These are phyloP conservation scores for Lycodopsis pacificus DNA, from an alignment of 2,797 vertebrate genomes.

Conservation along the genomic window DNA sequence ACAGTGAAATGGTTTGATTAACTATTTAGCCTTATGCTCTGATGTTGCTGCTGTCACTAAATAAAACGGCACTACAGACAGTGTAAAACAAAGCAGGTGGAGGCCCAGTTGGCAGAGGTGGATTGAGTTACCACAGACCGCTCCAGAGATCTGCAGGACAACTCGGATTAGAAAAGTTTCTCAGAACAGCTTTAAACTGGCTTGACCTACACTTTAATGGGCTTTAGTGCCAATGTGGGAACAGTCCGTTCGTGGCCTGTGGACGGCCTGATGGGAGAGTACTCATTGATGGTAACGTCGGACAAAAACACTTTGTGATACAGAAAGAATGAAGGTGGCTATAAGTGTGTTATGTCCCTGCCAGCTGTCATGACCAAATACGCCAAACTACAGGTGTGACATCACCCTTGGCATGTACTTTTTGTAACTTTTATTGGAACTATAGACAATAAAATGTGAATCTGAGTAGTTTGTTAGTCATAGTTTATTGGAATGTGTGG, in stretches of 20 bases:
- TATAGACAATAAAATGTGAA: neutral
- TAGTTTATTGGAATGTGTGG: neutral
- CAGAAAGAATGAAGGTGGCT: no score
- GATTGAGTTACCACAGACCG: neutral
- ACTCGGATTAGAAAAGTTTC: conserved; percentile 47
- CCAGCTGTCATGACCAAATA: no score
- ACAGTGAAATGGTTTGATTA: neutral
- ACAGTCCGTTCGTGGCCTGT: conserved; percentile 1
- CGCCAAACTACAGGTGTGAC: no score
- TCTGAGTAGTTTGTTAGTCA: neutral
- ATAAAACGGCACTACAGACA: neutral
- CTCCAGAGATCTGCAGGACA: conserved; percentile 1
- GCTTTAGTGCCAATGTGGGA: conserved; percentile 58
- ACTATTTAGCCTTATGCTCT: neutral
- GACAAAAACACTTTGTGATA: neutral
- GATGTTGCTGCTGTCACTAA: neutral
- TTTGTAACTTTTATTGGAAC: neutral
- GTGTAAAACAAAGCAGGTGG: neutral
- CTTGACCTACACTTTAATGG: conserved; percentile 61
- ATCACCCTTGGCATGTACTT: neutral
- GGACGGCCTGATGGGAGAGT: neutral
- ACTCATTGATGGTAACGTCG: neutral
- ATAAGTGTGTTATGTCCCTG: neutral
- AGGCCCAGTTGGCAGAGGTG: neutral
- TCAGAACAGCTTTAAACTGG: conserved; percentile 45